Base-by-base conservation (phyloP, 1,140 invertebrate species). In the Lepidurus couesii region DNA sequence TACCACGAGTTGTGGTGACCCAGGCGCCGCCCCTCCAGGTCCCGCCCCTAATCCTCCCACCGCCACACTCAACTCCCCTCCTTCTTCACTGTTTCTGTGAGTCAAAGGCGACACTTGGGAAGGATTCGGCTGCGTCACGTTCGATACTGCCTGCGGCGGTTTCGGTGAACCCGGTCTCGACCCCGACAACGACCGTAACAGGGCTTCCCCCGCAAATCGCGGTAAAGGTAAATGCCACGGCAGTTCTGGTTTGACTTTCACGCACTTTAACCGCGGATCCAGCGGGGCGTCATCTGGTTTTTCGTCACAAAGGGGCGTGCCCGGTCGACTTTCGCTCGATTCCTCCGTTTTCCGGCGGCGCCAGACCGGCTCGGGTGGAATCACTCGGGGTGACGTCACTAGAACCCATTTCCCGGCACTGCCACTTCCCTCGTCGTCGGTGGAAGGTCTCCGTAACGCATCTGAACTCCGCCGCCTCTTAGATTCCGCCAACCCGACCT, bases 221-320 rank as follows among this genome's bases (percentile, higher is more conserved):
- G 80, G 80, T n/a, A 80, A 75, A 24, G 80, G 75, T 73, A 78
- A 24, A 78, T 75, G 53, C 80, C 53, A 53, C 44, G 77, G 76
- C 11, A 75, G 76, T 65, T 78, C 73, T 16, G 44, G 44, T 13
- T 75, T 74, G 21, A 42, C 34, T 24, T 75, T 74, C 42, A 34
- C 81, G 44, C 76, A 75, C 45, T 80, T 75, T n/a, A 45, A 42
- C 21, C 77, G 80, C 24, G 78, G 81, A 78, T 93, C 92, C 65
- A 88, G 88, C 4, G 92, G 92, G 3, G 80, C 85, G 81, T 91
- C 91, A 82, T 94, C 92, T 1, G 92, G 92, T 47, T 91, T 86
- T 82, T 95, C 93, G 84, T 95, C 93, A 81, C 92, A 92, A 24
- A 95, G 85, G 10, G 93, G 93, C 7, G 93, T 95, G 10, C 92